Conservation (phyloP, 2,888 invertebrate genomes). For the Agrotis exclamationis region DNA sequence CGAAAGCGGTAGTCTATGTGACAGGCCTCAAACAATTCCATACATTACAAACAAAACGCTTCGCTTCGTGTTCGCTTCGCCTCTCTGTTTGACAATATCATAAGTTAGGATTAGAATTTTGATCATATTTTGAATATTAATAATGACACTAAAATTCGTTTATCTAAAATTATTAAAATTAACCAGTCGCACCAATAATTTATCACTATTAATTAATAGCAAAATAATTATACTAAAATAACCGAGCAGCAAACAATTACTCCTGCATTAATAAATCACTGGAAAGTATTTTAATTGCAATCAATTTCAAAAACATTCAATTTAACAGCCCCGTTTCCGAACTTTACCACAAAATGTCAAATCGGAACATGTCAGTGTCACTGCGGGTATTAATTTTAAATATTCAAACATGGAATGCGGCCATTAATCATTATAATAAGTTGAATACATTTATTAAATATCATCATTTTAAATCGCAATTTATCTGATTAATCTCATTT, state of each 20-base stretch:
- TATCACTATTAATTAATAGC: conserved; percentile 8
- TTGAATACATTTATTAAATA: conserved; percentile 14
- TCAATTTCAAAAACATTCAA: conserved; percentile 51
- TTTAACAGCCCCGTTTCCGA: conserved; percentile 40
- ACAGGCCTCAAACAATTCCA: too few relatives aligned
- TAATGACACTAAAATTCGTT: too few relatives aligned
- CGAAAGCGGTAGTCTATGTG: too few relatives aligned
- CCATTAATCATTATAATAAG: conserved; percentile 39
- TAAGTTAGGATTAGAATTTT: too few relatives aligned
- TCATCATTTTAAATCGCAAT: conserved; percentile 24
- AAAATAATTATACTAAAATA: conserved; percentile 10
- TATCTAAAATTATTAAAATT: background rate
- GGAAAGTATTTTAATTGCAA: conserved; percentile 48
- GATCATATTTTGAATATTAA: too few relatives aligned
- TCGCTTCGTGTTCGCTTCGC: too few relatives aligned
- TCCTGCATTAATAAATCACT: conserved; percentile 33
- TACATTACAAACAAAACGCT: too few relatives aligned
- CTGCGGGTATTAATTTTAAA: conserved; percentile 47
- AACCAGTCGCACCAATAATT: background rate
- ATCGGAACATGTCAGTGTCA: conserved; percentile 56
- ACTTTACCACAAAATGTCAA: conserved; percentile 58
- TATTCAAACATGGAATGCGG: conserved; percentile 38
- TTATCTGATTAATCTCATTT: conserved; percentile 10
- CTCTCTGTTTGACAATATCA: too few relatives aligned
- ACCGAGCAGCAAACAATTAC: conserved; percentile 1